Conservation (phyloP, 2,888 invertebrate species). For the Norana najaformis region DNA sequence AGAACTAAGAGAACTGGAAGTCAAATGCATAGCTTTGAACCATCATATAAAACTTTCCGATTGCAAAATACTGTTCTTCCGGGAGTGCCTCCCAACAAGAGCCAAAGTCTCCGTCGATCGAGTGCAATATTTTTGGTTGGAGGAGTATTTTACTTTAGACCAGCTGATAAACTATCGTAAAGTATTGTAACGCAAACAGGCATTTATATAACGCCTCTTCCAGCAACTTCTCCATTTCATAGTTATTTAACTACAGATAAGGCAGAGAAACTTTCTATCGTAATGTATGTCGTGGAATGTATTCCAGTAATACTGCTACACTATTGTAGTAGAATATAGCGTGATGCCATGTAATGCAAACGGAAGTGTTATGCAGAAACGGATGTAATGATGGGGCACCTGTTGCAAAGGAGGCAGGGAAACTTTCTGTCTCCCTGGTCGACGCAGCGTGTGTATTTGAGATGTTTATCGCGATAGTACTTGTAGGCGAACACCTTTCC, state of each 20-base stretch:
- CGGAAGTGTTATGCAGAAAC: too few species aligned
- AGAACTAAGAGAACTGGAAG: too few species aligned
- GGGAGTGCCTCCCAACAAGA: too few species aligned
- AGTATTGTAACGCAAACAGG: neutral
- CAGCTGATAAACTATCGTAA: neutral
- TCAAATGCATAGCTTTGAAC: too few species aligned
- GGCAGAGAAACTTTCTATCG: constrained; percentile 66
- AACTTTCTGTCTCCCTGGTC: constrained; percentile 66
- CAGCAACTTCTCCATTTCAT: neutral
- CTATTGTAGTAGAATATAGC: too few species aligned
- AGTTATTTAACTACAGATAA: constrained; percentile 64
- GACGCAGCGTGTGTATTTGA: constrained; percentile 67
- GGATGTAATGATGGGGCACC: constrained; percentile 54
- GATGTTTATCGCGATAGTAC: constrained; percentile 66
- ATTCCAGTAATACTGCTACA: too few species aligned
- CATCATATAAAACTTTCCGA: too few species aligned
- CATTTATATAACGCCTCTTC: neutral
- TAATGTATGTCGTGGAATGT: too few species aligned
- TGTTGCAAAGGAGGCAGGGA: constrained; percentile 64
- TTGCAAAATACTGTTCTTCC: too few species aligned
- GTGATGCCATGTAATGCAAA: too few species aligned
- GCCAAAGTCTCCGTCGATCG: too few species aligned
- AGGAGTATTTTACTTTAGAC: neutral
- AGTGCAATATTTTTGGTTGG: too few species aligned
- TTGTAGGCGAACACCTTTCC: constrained; percentile 66